Percentiles rank a stretch among this genome's conserved stretches.
These are phyloP conservation scores for Cephus cinctus DNA, from an alignment of 1,140 invertebrate genomes.

Conservation along the genomic window DNA sequence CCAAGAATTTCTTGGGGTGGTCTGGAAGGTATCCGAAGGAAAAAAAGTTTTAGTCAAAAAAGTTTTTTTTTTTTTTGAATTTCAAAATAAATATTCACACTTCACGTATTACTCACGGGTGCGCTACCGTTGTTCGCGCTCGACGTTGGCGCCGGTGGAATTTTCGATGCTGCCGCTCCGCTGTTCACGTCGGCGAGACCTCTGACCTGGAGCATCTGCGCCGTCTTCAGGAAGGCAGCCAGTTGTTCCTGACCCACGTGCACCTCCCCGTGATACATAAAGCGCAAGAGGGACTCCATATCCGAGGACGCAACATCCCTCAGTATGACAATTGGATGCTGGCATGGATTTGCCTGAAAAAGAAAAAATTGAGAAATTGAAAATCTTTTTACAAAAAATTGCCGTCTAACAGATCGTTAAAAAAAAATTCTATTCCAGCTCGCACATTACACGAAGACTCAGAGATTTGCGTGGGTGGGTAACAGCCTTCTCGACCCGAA, in stretches of 20 bases:
- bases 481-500: no score
- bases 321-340: constrained; percentile 90
- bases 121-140: constrained; percentile 51
- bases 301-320: constrained; percentile 85
- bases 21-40: constrained; percentile 21
- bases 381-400: constrained; percentile 16
- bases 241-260: constrained; percentile 89
- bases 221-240: constrained; percentile 84
- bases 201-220: constrained; percentile 86
- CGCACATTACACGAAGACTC: no score
- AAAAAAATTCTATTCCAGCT: no score
- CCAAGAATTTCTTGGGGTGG: constrained; percentile 56
- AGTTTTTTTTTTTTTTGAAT: neutral
- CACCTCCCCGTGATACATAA: constrained; percentile 95
- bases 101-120: constrained; percentile 39
- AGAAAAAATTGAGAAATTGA: constrained; percentile 16
- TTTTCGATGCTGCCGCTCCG: constrained; percentile 53
- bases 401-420: no score
- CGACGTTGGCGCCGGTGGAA: constrained; percentile 42
- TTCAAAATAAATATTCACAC: neutral
- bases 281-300: constrained; percentile 86
- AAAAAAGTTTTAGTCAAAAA: constrained; percentile 2
- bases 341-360: constrained; percentile 83
- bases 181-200: constrained; percentile 83
- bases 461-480: no score